Base-by-base conservation (phyloP, 2,888 invertebrate genomes). In the Catocala sponsa region DNA sequence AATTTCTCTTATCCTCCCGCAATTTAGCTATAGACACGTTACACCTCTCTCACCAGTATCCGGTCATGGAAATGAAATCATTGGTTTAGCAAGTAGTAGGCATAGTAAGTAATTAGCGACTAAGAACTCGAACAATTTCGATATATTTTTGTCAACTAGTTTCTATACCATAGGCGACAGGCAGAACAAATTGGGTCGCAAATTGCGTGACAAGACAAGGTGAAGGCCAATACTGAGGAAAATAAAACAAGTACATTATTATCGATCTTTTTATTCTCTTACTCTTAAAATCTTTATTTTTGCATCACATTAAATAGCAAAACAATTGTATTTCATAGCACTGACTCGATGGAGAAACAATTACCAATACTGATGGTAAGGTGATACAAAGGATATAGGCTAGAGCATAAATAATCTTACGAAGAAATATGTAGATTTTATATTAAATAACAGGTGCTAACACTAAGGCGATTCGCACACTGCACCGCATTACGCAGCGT, bases 211-310 rank as follows among this genome's bases (percentile, higher is more conserved):
- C 55, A 50, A 50, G 42, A 41, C 55, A 41, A 25, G 7, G 12
- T 42, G 46, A 51, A 46, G 25, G 12, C 10, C n/a, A 51, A 38
- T 32, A 52, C 15, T 6, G 25, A 9, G n/a, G 32, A 25, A 53
- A 79, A 74, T 69, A 63, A 78, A 79, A 80, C 67, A 62, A 65
- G 32, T 44, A 7, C 0, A 35, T 55, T 69, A n/a, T 56, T 58
- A 80, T 79, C 78, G 83, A 84, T 84, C 80, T 84, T 70, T 84
- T 80, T 84, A 83, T 82, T 84, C 43, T 62, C 80, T 82, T 83
- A 82, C 74, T 76, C 65, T 76, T 83, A 78, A 76, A 61, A 76
- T 78, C 74, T 72, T 69, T 69, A 68, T 75, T 68, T 59, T 68
- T 54, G 74, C 76, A 79, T 77, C 76, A 78, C 76, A 79, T 78